Conservation (phyloP, 2,888 invertebrate genomes). For the Zhengitettix transpicula region DNA sequence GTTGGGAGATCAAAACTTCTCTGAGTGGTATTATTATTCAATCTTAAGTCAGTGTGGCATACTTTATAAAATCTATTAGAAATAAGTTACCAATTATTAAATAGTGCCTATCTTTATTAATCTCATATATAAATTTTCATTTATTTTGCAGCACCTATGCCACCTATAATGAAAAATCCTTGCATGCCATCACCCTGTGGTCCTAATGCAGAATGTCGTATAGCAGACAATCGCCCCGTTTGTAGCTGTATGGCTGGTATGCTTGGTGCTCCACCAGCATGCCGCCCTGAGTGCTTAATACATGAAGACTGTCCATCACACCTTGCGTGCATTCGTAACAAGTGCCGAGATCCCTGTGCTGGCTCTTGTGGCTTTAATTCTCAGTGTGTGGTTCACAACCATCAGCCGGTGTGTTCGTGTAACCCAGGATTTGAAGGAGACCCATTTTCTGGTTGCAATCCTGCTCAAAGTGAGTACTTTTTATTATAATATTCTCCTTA, state of each 20-base stretch:
- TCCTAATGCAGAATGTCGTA: constrained; percentile 32
- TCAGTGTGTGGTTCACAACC: constrained; percentile 54
- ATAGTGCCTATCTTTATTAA: too few relatives aligned
- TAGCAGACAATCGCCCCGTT: constrained; percentile 44
- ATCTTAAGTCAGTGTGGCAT: too few relatives aligned
- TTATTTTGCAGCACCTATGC: constrained; percentile 4
- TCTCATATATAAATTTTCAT: too few relatives aligned
- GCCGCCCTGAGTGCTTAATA: constrained; percentile 60
- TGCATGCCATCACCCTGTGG: constrained; percentile 66
- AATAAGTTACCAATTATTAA: too few relatives aligned
- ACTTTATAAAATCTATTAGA: too few relatives aligned
- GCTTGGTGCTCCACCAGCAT: constrained; percentile 62
- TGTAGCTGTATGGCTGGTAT: constrained; percentile 58
- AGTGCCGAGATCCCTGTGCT: constrained; percentile 58
- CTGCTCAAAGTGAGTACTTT: constrained; percentile 19
- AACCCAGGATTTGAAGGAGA: constrained; percentile 59
- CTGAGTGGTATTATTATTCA: too few relatives aligned
- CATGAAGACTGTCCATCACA: constrained; percentile 62
- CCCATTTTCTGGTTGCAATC: constrained; percentile 58
- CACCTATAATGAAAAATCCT: constrained; percentile 25
- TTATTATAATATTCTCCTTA: too few relatives aligned
- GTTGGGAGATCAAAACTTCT: too few relatives aligned
- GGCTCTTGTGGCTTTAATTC: constrained; percentile 65
- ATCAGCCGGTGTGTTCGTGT: constrained; percentile 60
- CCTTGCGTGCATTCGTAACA: constrained; percentile 49